Conservation (phyloP, 2,888 invertebrate genomes). For the Pandemis heparana region DNA sequence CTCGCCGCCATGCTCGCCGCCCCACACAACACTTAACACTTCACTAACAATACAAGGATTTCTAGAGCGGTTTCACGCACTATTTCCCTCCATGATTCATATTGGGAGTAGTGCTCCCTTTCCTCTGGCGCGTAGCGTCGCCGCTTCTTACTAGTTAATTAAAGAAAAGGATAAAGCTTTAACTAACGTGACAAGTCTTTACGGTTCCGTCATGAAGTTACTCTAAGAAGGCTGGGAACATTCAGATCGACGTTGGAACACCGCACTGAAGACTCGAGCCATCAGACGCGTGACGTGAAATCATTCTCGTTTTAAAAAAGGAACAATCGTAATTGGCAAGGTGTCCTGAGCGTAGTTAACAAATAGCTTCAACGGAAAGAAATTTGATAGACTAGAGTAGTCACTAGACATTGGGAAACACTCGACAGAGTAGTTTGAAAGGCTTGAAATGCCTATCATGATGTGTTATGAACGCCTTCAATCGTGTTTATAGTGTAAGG, state of each 20-base stretch:
- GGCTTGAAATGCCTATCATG: too few species aligned
- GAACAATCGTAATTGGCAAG: too few species aligned
- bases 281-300: too few species aligned
- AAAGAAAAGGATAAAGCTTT: neutral
- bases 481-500: neutral
- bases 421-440: too few species aligned
- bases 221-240: neutral
- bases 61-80: neutral
- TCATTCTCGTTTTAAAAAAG: too few species aligned
- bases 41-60: neutral
- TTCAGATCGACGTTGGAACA: neutral
- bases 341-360: too few species aligned
- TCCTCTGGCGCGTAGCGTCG: too few species aligned
- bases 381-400: too few species aligned
- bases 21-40: slow-evolving; percentile 53
- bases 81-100: neutral
- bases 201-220: neutral
- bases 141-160: too few species aligned
- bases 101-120: neutral
- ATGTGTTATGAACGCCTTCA: neutral
- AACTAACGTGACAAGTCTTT: neutral
- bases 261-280: too few species aligned
- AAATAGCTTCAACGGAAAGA: too few species aligned
- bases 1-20: slow-evolving; percentile 86
- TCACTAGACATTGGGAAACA: too few species aligned